Evolutionary conservation across 2,888 invertebrate species (phyloP), one percentile per base, ranked within the genome.

Genomic region (Muschampia plurimacula): DNA sequence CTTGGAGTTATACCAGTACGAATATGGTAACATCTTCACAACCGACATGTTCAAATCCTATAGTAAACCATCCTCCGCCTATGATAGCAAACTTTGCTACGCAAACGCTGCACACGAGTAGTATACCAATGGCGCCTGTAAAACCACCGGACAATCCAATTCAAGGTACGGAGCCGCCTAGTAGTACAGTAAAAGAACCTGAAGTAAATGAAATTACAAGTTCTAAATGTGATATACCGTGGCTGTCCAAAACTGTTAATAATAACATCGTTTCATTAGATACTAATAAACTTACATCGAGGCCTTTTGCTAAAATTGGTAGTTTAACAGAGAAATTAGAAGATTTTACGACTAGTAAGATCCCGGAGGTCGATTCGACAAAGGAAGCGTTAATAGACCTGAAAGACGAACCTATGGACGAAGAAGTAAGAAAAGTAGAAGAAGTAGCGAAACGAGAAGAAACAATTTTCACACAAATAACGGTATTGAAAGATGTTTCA

Each of bases 121-220:
- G 92, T 90, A 92, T 93, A 80, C 93, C 93, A 36, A 90, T 93
- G 74, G 89, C 92, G 22, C 92, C 93, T 4, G 92, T 92, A 8
- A 93, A 93, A 82, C 93, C 93, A 13, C 92, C 93, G 2, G 94
- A 94, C 74, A 93, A 93, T 77, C 93, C 93, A 0, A 92, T 93
- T 63, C 93, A 93, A 78, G 93, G 93, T 10, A 92, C 92, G 2
- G 93, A 94, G 28, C 93, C 93, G 73, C 93, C 93, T 8, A 93
- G 93, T 78, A 93, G 93, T 78, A 94, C 92, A 74, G 92, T 93
- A 7, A 91, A 89, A 76, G 93, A 92, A 83, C 81, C 86, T 49
- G 92, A 92, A 75, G 75, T 83, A 60, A 83, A 79, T 75, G 91
- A 91, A 75, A 68, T 85, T 74, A 80, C 80, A 74, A 86, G 82